Base-by-base conservation (phyloP, 2,797 vertebrate species). In the Pachyuromys duprasi region DNA sequence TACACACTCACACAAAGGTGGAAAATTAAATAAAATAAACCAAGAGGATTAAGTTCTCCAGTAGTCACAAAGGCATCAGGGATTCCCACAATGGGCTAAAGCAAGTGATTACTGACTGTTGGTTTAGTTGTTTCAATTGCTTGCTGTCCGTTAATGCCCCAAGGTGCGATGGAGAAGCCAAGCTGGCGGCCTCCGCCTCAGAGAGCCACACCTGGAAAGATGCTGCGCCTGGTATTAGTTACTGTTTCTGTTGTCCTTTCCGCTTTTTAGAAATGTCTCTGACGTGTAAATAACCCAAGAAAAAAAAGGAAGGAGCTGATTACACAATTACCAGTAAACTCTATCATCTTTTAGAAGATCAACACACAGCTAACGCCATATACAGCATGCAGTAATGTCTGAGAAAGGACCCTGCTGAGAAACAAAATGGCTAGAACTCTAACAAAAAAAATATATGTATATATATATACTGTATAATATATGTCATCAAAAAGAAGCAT, bases 381-480 rank as follows among this genome's bases (percentile, higher is more conserved):
- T 98, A 98, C 97, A 98, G 98, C 98, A 98, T 98, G 98, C 98
- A 98, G 97, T 98, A 98, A 98, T 98, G 98, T 98, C 97, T 97
- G 98, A 98, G 97, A 95, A 93, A 97, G 97, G 98, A 97, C 97
- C 97, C 97, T 97, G 98, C 97, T 97, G 98, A 97, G 97, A 98
- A 98, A 98, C 89, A 94, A 98, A 91, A 97, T 96, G 98, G 97
- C 98, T 98, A 97, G 96, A 98, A 98, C 86, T 94, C 97, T 98
- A 98, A 98, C 97, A 74, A 95, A 97, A 98, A 97, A 90, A 97
- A 95, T 95, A 82, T 96, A 87, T 94, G 55, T 97, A 96, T 98
- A 98, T 89, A 78, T 96, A 98, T 97, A 97, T 98, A 98, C 96
- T 98, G 97, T 98, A 97, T 98, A 98, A 98, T 98, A 98, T 98